Evolutionary conservation across 2,888 invertebrate genomes (phyloP).

Genomic region (Encarsia formosa): DNA sequence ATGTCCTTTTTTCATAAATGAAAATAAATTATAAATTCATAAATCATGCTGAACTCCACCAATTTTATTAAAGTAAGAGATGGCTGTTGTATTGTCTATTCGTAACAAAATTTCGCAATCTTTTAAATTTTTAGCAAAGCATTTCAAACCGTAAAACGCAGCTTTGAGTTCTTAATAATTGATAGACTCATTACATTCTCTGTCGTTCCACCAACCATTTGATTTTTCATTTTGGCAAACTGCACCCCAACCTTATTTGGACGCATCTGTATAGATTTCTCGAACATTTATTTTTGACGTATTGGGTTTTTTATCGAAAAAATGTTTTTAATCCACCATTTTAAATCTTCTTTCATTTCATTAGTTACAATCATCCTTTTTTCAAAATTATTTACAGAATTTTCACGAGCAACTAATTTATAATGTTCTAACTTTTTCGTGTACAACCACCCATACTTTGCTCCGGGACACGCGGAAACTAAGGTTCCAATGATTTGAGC

Average conservation of each 20-base stretch:
- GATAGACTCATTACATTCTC: not conserved
- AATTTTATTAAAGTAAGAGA: no score
- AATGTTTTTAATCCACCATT: conserved; percentile 1
- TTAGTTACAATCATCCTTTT: not conserved
- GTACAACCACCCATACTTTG: conserved; percentile 15
- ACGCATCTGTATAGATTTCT: not conserved
- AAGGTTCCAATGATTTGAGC: conserved; percentile 1
- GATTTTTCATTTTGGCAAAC: not conserved
- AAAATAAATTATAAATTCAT: no score
- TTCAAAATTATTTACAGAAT: not conserved
- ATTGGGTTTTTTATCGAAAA: not conserved
- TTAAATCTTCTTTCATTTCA: not conserved
- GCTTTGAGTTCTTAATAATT: conserved; percentile 11
- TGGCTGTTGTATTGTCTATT: conserved; percentile 20
- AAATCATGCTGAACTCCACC: no score
- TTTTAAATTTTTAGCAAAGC: conserved; percentile 4
- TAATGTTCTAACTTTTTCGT: not conserved
- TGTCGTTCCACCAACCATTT: conserved; percentile 4
- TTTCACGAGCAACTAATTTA: not conserved
- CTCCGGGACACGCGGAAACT: conserved; percentile 19
- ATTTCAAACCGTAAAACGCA: conserved; percentile 12
- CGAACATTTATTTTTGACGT: not conserved
- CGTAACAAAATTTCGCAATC: conserved; percentile 13
- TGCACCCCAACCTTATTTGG: not conserved
- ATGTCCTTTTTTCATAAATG: no score